Percentiles rank a stretch among this genome's conserved stretches.
Evolutionary conservation across 2,797 vertebrate genomes (phyloP).

Genomic region (Kryptolebias ocellatus): DNA sequence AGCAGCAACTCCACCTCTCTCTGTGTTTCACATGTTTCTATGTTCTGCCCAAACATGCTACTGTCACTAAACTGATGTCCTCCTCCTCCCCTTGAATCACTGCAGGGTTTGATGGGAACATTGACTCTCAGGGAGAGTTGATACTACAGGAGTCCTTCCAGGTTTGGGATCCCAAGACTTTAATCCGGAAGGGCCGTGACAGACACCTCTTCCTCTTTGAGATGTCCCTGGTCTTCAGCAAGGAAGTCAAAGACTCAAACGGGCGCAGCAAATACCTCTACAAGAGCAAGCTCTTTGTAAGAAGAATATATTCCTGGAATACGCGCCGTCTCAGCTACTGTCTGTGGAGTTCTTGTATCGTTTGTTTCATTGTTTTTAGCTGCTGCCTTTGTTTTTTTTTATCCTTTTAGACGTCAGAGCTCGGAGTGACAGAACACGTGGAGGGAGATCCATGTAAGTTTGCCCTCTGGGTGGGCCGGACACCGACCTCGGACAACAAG

Average conservation of each 20-base stretch:
- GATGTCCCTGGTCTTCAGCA: slow-evolving; percentile 98
- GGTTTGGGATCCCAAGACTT: slow-evolving; percentile 99
- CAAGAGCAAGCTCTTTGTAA: slow-evolving; percentile 95
- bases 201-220: slow-evolving; percentile 99
- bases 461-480: slow-evolving; percentile 96
- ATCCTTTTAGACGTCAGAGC: slow-evolving; percentile 89
- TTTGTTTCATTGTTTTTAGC: neutral
- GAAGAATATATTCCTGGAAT: slow-evolving; percentile 63
- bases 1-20: neutral
- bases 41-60: slow-evolving; percentile 9
- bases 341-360: neutral
- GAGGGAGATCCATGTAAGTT: slow-evolving; percentile 99
- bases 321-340: too few relatives aligned
- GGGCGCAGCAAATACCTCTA: slow-evolving; percentile 97
- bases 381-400: neutral
- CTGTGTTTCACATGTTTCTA: neutral
- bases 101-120: slow-evolving; percentile 96
- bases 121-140: slow-evolving; percentile 97
- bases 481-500: slow-evolving; percentile 98
- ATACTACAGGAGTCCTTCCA: slow-evolving; percentile 99
- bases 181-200: slow-evolving; percentile 96
- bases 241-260: slow-evolving; percentile 98
- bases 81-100: slow-evolving; percentile 9
- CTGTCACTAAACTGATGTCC: neutral
- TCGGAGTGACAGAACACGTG: slow-evolving; percentile 97